A percentile compares a stretch with the other conserved stretches of the same genome.
These are phyloP conservation scores for Catharus ustulatus DNA, from an alignment of 2,797 vertebrate genomes.

Conservation along the genomic window DNA sequence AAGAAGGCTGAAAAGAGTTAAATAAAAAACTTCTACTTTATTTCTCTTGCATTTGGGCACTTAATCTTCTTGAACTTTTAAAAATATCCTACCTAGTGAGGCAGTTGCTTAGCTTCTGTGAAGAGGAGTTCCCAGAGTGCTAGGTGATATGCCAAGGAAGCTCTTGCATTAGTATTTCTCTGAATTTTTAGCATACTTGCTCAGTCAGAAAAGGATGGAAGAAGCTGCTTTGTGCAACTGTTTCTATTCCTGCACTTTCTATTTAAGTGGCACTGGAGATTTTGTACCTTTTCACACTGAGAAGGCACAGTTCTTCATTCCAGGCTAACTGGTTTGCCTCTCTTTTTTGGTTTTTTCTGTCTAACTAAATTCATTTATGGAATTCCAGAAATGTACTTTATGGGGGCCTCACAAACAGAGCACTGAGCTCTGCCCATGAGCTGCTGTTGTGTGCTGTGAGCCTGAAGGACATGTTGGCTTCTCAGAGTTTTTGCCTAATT, in stretches of 20 bases:
- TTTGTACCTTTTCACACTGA: background rate
- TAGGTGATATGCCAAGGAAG: background rate
- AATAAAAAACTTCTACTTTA: background rate
- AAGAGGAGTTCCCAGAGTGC: background rate
- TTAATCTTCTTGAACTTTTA: background rate
- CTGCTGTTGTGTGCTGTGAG: background rate
- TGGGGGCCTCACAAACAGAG: background rate
- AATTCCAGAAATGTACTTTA: background rate
- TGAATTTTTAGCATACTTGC: conserved; percentile 4
- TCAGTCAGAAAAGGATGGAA: background rate
- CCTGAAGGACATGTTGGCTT: background rate
- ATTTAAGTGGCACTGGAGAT: background rate
- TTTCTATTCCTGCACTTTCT: conserved; percentile 1
- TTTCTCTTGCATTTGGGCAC: background rate
- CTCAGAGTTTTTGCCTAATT: background rate
- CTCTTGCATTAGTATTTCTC: background rate
- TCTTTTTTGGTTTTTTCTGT: background rate
- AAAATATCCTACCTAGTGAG: background rate
- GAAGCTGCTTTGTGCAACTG: conserved; percentile 1
- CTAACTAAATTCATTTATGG: background rate
- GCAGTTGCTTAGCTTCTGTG: background rate
- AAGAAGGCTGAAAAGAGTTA: background rate
- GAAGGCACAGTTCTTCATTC: background rate
- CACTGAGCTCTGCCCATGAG: background rate
- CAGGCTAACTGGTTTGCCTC: background rate